Percentiles rank a stretch among this genome's conserved stretches.
These are phyloP conservation scores for Hypomesus transpacificus DNA, from an alignment of 2,113 vertebrate species.

Conservation along the genomic window DNA sequence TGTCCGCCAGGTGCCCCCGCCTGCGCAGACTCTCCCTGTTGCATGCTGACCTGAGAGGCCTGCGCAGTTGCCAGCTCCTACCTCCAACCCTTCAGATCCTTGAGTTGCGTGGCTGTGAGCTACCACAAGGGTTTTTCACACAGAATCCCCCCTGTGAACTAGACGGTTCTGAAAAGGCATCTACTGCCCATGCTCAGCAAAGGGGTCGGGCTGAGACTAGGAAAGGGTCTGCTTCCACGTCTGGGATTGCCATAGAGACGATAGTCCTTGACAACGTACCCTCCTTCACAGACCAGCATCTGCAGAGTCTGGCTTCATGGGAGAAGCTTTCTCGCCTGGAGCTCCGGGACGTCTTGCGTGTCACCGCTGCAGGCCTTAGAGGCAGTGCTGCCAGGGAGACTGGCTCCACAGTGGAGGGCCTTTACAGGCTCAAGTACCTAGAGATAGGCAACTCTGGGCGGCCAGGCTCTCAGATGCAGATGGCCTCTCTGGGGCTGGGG, in stretches of 20 bases:
- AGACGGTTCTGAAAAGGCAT: constrained; percentile 31
- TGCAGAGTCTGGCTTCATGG: constrained; percentile 70
- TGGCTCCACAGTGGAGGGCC: constrained; percentile 50
- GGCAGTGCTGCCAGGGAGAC: constrained; percentile 65
- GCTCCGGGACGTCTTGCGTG: constrained; percentile 67
- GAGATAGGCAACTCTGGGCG: constrained; percentile 66
- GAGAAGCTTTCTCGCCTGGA: constrained; percentile 57
- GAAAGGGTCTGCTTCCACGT: constrained; percentile 22
- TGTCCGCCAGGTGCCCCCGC: constrained; percentile 70
- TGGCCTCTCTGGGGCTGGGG: constrained; percentile 72
- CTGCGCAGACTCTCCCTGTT: constrained; percentile 67
- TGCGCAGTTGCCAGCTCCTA: constrained; percentile 63
- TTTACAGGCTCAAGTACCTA: constrained; percentile 64
- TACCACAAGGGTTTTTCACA: constrained; percentile 66
- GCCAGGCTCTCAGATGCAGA: constrained; percentile 66
- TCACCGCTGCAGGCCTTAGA: constrained; percentile 69
- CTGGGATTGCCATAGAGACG: constrained; percentile 56
- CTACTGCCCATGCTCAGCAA: constrained; percentile 38
- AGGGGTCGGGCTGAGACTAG: constrained; percentile 24
- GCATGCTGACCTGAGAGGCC: constrained; percentile 66
- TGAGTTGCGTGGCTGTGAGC: constrained; percentile 70
- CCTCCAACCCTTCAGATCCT: constrained; percentile 66
- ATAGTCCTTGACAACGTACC: constrained; percentile 72
- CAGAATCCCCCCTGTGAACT: constrained; percentile 41
- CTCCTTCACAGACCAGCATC: constrained; percentile 74